Percentiles rank a stretch among this genome's conserved stretches.
phyloP scores from a whole-genome alignment of 2,113 vertebrate species.

The Lepisosteus osseus region DNA sequence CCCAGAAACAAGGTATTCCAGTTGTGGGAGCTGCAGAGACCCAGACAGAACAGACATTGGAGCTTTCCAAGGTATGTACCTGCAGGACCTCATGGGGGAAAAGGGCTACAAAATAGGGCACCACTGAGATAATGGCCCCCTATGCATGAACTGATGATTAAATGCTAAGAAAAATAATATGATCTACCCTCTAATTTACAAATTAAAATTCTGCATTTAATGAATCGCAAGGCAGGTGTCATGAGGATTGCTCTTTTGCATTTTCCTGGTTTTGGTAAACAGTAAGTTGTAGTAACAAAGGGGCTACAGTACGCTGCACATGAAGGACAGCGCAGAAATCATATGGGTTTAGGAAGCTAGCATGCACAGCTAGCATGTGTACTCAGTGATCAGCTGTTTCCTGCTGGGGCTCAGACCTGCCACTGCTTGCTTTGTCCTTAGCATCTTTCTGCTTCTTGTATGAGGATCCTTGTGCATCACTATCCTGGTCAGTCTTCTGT shows the following conservation, averaged over 20 bases:
- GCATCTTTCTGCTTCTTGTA: constrained; percentile 86
- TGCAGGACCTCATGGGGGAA: too few species aligned
- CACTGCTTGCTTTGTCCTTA: constrained; percentile 84
- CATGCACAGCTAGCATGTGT: too few species aligned
- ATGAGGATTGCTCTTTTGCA: too few species aligned
- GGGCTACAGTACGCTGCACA: not conserved
- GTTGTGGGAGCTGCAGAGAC: constrained; percentile 81
- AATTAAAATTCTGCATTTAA: too few species aligned
- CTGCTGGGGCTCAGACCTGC: constrained; percentile 64
- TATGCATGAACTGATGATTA: not conserved
- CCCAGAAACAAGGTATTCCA: constrained; percentile 93
- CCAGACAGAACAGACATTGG: constrained; percentile 2
- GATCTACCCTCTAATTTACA: too few species aligned
- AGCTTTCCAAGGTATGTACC: not conserved
- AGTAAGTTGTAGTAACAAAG: too few species aligned
- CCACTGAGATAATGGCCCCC: too few species aligned
- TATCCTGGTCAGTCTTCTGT: constrained; percentile 58
- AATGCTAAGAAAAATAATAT: not conserved
- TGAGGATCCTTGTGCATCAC: constrained; percentile 57
- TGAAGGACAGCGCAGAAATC: not conserved
- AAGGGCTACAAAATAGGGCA: too few species aligned
- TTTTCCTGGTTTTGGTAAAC: too few species aligned
- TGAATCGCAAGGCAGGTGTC: too few species aligned
- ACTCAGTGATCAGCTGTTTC: too few species aligned
- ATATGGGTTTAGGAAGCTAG: too few species aligned